These are phyloP conservation scores for Rynchops niger DNA, from an alignment of 2,113 vertebrate species.

Conservation along the genomic window DNA sequence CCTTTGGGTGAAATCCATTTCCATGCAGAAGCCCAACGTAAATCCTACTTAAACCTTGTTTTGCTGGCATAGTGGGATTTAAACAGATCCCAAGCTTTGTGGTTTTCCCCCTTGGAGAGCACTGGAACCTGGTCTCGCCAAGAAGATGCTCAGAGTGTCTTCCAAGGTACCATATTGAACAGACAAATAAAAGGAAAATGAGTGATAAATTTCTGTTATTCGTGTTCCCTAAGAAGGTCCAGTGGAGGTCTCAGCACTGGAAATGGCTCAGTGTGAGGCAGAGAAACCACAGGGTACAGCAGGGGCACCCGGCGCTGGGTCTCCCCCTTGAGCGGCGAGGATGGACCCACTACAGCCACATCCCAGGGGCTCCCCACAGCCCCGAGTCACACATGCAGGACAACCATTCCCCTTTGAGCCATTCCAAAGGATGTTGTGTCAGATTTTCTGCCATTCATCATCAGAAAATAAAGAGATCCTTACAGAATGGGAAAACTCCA, in stretches of 20 bases:
- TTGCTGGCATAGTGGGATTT: not conserved
- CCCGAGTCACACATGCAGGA: fast-evolving
- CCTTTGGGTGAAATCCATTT: not conserved
- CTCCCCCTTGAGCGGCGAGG: not conserved
- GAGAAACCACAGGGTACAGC: not conserved
- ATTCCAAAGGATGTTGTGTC: not conserved
- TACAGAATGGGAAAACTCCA: not conserved
- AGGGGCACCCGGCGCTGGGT: too few species aligned
- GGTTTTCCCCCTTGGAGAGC: not conserved
- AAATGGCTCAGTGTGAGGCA: fast-evolving
- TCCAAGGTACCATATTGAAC: too few species aligned
- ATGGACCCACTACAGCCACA: not conserved
- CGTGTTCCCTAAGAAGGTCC: not conserved
- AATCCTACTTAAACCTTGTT: not conserved
- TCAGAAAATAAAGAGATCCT: not conserved
- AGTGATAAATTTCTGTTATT: too few species aligned
- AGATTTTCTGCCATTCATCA: not conserved
- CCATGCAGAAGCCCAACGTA: not conserved
- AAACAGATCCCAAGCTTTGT: not conserved
- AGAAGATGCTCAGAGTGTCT: not conserved
- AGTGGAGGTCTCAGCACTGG: not conserved
- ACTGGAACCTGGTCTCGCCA: not conserved
- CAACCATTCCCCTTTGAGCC: not conserved
- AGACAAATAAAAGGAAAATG: not conserved
- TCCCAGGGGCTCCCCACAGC: not conserved